A percentile compares a stretch with the other conserved stretches of the same genome.
phyloP scores from a whole-genome alignment of 1,140 invertebrate species.

The Thrips palmi region DNA sequence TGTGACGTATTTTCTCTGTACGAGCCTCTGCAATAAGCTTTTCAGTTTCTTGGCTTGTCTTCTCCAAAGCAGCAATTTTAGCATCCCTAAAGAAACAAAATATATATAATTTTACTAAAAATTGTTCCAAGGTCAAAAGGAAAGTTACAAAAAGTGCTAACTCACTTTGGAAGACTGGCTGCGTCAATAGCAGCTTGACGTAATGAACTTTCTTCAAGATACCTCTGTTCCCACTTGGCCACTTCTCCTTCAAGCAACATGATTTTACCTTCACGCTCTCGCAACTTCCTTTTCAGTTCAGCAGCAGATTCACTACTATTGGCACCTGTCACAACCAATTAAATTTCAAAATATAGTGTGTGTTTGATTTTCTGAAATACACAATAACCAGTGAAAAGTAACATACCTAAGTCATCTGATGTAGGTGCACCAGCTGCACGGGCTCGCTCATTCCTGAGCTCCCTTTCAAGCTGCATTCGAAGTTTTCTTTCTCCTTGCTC shows the following conservation, averaged over 20 bases:
- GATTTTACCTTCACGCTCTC: constrained; percentile 62
- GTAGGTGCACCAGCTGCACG: constrained; percentile 12
- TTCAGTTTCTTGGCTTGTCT: constrained; percentile 71
- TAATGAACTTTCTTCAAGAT: constrained; percentile 66
- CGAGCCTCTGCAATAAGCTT: constrained; percentile 69
- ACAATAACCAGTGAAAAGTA: background rate
- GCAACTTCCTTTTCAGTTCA: constrained; percentile 43
- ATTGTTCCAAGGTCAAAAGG: constrained; percentile 1
- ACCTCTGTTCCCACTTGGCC: constrained; percentile 73
- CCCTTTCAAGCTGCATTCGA: constrained; percentile 57
- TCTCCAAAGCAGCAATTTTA: constrained; percentile 68
- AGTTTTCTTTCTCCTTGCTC: constrained; percentile 69
- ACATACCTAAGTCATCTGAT: constrained; percentile 8
- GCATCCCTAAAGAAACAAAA: constrained; percentile 41
- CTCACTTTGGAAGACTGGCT: constrained; percentile 64
- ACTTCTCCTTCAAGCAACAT: constrained; percentile 66
- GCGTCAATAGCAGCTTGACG: constrained; percentile 69
- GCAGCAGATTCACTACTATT: constrained; percentile 33
- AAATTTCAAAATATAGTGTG: background rate
- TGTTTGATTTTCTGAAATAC: background rate
- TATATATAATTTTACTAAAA: constrained; percentile 2
- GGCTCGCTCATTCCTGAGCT: constrained; percentile 46
- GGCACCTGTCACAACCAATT: constrained; percentile 8
- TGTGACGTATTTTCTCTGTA: constrained; percentile 68
- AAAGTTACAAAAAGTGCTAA: constrained; percentile 9